A percentile compares a stretch with the other conserved stretches of the same genome.
Conservation (phyloP, 2,113 vertebrate species). For the Aptenodytes forsteri region DNA sequence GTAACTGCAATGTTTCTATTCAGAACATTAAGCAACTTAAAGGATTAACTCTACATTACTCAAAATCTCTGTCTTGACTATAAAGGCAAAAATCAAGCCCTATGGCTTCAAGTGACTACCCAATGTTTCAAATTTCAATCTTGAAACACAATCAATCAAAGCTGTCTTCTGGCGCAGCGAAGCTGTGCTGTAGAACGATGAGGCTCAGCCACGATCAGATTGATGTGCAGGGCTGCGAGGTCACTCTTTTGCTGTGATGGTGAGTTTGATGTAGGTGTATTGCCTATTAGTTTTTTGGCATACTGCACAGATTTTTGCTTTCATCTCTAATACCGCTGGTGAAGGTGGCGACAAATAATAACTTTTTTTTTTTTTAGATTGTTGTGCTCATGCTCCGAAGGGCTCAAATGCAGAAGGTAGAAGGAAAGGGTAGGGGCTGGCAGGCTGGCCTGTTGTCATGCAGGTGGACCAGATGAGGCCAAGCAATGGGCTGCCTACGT, state of each 20-base stretch:
- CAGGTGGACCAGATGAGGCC: background rate
- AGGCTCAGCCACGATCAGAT: background rate
- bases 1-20: background rate
- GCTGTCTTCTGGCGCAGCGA: background rate
- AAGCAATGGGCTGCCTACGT: background rate
- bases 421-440: background rate
- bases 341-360: background rate
- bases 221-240: background rate
- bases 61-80: background rate
- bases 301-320: background rate
- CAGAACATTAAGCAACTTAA: background rate
- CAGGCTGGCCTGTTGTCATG: background rate
- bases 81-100: background rate
- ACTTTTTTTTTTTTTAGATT: too few species aligned
- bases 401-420: background rate
- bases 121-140: background rate
- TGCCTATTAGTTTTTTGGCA: background rate
- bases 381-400: background rate
- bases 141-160: background rate
- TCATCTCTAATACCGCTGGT: background rate
- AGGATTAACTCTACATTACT: background rate
- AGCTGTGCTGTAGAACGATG: background rate
- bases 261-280: background rate
- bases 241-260: background rate
- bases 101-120: background rate